Base-by-base conservation (phyloP, 2,888 invertebrate species). In the Drosophila recens region DNA sequence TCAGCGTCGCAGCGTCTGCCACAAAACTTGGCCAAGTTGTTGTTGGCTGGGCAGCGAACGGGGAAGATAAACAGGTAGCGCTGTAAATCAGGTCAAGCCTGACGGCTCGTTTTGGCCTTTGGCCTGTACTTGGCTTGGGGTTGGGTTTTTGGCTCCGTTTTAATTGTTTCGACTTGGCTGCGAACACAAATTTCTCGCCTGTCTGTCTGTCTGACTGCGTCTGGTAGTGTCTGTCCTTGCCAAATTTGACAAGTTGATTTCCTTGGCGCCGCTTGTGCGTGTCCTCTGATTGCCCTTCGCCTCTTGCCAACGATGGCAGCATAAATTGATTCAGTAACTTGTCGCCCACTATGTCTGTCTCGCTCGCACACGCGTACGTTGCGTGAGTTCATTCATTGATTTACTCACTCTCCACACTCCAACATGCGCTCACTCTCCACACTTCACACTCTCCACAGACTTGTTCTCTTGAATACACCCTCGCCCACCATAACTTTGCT, bases 1-100 rank as follows among this genome's bases (percentile, higher is more conserved):
- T 75, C 63, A 81, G 84, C 76, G 84, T 74, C 84, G 74, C 84
- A 79, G 84, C 74, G 84, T 84, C 84, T 84, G 84, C 87, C 83
- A 80, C 71, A 75, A 72, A 76, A 82, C 58, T 80, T 70, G 74
- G 70, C 67, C 74, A 78, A 80, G 66, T 53, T 63, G n/a, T n/a
- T n/a, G 52, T 17, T 23, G 48, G 52, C n/a, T 23, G 40, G 34
- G 15, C 15, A 23, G 46, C 48, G n/a, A 11, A n/a, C 43, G 5
- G 17, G 15, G 45, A 36, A n/a, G 17, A 10, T 6, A 33, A 38
- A 45, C 59, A 70, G 82, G 76, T 76, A 45, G 49, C 33, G 36
- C 46, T 53, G 58, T 63, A 75, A 82, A 72, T 79, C 79, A 81
- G 82, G 82, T 82, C 82, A 82, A 73, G 79, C 82, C 68, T 57